A percentile compares a stretch with the other conserved stretches of the same genome.
phyloP scores from a whole-genome alignment of 1,140 invertebrate species.

The Lepidostoma basale region DNA sequence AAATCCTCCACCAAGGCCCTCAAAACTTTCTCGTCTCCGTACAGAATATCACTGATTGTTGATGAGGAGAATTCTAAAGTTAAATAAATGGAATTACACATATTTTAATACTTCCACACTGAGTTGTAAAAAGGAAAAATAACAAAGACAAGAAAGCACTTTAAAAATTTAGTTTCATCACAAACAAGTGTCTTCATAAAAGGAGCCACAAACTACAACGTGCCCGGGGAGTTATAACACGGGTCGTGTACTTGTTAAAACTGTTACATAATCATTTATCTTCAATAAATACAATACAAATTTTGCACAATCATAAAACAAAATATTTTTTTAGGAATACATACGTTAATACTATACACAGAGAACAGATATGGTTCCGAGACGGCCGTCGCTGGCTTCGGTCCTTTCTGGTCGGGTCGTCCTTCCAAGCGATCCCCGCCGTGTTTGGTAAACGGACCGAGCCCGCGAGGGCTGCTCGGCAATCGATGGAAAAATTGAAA shows the following conservation, averaged over 20 bases:
- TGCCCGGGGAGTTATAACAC: not conserved
- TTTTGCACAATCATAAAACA: conserved; percentile 8
- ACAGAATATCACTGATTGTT: not conserved
- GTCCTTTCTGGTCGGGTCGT: no score
- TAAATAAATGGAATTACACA: not conserved
- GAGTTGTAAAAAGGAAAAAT: not conserved
- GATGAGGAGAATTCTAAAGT: not conserved
- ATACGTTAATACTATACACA: conserved; percentile 26
- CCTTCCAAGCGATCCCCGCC: no score
- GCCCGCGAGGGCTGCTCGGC: not conserved
- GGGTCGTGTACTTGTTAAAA: not conserved
- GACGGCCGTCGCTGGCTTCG: not conserved
- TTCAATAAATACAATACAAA: conserved; percentile 24
- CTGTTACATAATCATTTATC: conserved; percentile 1
- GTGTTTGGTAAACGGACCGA: no score
- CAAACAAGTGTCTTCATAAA: not conserved
- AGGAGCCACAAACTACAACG: not conserved
- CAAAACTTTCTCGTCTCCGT: not conserved
- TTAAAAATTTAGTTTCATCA: conserved; percentile 12
- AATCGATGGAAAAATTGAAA: not conserved
- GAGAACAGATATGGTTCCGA: conserved; percentile 23
- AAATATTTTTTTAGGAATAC: conserved; percentile 14
- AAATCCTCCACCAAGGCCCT: not conserved
- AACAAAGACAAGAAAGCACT: conserved; percentile 10
- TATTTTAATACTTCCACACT: conserved; percentile 28